Evolutionary conservation across 2,888 invertebrate genomes (phyloP).

Genomic region (Phalera bucephala): DNA sequence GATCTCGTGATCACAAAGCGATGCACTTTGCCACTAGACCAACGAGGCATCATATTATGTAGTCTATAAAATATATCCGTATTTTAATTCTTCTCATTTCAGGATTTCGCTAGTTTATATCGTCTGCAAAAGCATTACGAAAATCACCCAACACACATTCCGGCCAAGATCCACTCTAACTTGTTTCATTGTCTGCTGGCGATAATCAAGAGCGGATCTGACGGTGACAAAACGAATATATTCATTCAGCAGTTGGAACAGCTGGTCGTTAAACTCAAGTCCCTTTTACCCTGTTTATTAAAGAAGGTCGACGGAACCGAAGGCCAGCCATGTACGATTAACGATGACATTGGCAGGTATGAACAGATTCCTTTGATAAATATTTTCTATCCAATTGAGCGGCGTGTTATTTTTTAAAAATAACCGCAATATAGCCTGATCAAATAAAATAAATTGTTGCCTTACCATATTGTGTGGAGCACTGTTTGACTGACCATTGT

Average conservation of each 20-base stretch:
- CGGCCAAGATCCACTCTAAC: constrained; percentile 62
- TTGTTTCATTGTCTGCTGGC: constrained; percentile 69
- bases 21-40: too few species aligned
- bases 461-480: too few species aligned
- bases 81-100: too few species aligned
- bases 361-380: too few species aligned
- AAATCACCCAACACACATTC: constrained; percentile 65
- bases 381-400: too few species aligned
- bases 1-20: too few species aligned
- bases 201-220: constrained; percentile 58
- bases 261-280: constrained; percentile 59
- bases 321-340: constrained; percentile 56
- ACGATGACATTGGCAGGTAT: constrained; percentile 68
- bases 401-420: too few species aligned
- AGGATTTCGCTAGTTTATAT: constrained; percentile 70
- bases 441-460: too few species aligned
- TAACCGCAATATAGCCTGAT: too few species aligned
- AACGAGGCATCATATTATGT: too few species aligned
- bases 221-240: constrained; percentile 55
- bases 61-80: too few species aligned
- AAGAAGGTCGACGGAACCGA: constrained; percentile 43
- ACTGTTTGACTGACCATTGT: too few species aligned
- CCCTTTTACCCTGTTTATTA: constrained; percentile 62
- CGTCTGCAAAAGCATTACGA: constrained; percentile 71
- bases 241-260: constrained; percentile 69